Percentiles rank a stretch among this genome's conserved stretches.
Evolutionary conservation across 2,888 invertebrate genomes (phyloP).

Genomic region (Heliconius ethilla): DNA sequence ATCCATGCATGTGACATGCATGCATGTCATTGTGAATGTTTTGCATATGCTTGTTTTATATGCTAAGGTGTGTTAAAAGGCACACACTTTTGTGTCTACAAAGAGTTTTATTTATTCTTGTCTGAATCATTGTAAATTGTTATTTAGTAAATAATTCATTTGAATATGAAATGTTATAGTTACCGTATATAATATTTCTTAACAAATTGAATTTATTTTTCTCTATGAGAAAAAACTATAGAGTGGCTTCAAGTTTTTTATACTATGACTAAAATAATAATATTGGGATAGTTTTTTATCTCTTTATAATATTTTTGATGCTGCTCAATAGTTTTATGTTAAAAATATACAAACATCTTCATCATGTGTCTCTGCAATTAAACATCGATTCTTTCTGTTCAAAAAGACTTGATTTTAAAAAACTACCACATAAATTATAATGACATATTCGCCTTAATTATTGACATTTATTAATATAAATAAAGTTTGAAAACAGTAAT

Average conservation of each 20-base stretch:
- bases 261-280: no score
- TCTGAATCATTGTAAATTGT: not conserved
- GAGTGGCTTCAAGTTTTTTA: not conserved
- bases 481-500: no score
- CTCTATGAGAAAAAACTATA: not conserved
- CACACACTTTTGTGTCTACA: not conserved
- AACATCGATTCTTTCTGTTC: not conserved
- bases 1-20: constrained; percentile 32
- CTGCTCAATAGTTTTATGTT: not conserved
- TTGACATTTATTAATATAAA: not conserved
- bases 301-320: not conserved
- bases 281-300: no score
- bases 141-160: not conserved
- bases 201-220: not conserved
- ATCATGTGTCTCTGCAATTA: not conserved
- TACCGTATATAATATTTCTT: no score
- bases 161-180: not conserved
- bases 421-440: not conserved
- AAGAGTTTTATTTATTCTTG: not conserved
- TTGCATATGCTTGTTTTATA: not conserved
- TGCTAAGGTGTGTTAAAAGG: no score
- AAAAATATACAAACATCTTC: not conserved
- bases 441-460: not conserved
- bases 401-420: not conserved
- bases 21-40: constrained; percentile 24